Evolutionary conservation across 2,888 invertebrate species (phyloP), one percentile per base, ranked within the genome.

Genomic region (Micropterix aruncella): DNA sequence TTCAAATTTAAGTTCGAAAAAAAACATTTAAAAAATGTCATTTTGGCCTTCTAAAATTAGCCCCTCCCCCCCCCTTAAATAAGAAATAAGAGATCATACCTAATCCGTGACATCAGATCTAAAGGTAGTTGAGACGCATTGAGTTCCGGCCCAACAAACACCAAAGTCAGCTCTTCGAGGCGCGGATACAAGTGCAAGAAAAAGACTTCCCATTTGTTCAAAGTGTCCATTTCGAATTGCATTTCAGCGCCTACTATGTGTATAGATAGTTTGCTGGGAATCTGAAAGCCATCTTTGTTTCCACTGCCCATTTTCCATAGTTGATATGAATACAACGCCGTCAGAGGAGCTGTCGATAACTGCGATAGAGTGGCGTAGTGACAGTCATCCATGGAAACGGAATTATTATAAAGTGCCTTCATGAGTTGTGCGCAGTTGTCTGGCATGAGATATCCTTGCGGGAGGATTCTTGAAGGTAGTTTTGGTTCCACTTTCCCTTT

Each of bases 151-250:
- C 82, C 82, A 19, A 82, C 61, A 41, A 85, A 76, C 1, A 77
- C 72, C 2, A 85, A 61, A 41, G 63, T 67, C 2, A 84, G 53
- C 37, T 62, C 66, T 42, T 68, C 66, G 0, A 81, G 52, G 0
- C 66, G 60, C 1, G 80, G 77, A 3, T 74, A 57, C 19, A 80
- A 65, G 55, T 84, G 83, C 1, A 83, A 57, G 48, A 83, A 75
- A 55, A 83, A 75, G 37, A 74, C 66, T 54, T 84, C 84, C 84
- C 84, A 85, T 46, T 80, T 80, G 43, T 73, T 70, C 2, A 83
- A 60, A 12, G 74, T 70, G 48, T 79, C 77, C 0, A 79, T 79
- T 59, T 85, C 84, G 52, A 81, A 84, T 46, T 82, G 79, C 18
- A 82, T 65, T 57, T 85, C 84, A 0, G 83, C 81, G 0, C 83